A percentile compares a stretch with the other conserved stretches of the same genome.
These are phyloP conservation scores for Cinara cedri DNA, from an alignment of 2,888 invertebrate species.

Conservation along the genomic window DNA sequence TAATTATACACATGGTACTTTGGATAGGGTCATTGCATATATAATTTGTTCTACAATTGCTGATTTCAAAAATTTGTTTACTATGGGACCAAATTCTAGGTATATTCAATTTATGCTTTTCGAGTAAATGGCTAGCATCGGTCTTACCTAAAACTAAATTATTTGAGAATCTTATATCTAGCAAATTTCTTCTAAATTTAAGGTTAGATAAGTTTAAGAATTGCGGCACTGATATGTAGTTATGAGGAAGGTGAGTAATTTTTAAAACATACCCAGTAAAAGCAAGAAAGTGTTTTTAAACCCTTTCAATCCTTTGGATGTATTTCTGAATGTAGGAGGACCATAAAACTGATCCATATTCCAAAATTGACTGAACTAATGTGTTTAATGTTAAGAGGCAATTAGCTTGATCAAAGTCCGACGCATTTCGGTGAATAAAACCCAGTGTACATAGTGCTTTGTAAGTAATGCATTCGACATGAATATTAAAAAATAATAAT, in stretches of 20 bases:
- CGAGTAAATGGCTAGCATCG: not conserved
- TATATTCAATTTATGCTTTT: not conserved
- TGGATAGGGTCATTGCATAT: slow-evolving; percentile 4
- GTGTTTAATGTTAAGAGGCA: not conserved
- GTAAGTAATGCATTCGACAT: not conserved
- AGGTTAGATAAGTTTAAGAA: not conserved
- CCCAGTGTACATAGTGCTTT: not conserved
- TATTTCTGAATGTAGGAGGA: not conserved
- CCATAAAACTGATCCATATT: not conserved
- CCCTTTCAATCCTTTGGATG: not conserved
- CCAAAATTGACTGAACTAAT: not conserved
- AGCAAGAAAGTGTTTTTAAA: not conserved
- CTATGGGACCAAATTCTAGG: not conserved
- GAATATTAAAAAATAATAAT: not conserved
- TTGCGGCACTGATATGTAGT: not conserved
- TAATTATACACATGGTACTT: not conserved
- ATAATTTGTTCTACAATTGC: not conserved
- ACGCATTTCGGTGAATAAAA: not conserved
- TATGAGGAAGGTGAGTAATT: not conserved
- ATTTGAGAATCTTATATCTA: not conserved
- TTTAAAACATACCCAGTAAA: slow-evolving; percentile 2
- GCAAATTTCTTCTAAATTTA: not conserved
- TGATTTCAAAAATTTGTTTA: too few species aligned
- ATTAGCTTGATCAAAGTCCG: not conserved
- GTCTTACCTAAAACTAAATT: not conserved